Evolutionary conservation across 2,888 invertebrate genomes (phyloP).

Genomic region (Schizotus pectinicornis): DNA sequence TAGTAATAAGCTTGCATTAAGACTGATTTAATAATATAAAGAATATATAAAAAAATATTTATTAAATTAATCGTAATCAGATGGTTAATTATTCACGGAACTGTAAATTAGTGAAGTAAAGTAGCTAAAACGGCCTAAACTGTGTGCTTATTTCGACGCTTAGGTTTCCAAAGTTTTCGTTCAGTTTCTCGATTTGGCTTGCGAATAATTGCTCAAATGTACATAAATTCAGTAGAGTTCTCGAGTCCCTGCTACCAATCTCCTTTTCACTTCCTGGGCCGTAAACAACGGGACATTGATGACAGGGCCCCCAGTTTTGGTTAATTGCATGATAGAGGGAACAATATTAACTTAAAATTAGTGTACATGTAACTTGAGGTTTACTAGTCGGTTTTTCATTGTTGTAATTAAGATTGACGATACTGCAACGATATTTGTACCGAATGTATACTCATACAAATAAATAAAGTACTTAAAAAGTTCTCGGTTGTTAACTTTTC

Average conservation of each 20-base stretch:
- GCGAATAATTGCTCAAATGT: constrained; percentile 28
- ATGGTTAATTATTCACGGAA: background rate
- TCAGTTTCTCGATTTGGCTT: constrained; percentile 15
- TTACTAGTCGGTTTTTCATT: constrained; percentile 34
- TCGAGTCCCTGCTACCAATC: constrained; percentile 4
- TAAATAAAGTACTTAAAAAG: constrained; percentile 33
- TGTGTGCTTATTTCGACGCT: background rate
- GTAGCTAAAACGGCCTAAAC: constrained; percentile 29
- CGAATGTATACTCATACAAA: constrained; percentile 39
- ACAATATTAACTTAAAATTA: constrained; percentile 39
- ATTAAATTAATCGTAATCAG: background rate
- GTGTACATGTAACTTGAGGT: constrained; percentile 21
- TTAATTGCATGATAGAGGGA: constrained; percentile 46
- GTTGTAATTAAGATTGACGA: constrained; percentile 36
- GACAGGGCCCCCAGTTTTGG: constrained; percentile 20
- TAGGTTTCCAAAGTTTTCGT: background rate
- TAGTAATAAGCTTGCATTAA: constrained; percentile 20
- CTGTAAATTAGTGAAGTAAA: background rate
- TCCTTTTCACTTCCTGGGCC: too few relatives aligned
- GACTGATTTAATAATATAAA: constrained; percentile 13
- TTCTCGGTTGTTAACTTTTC: background rate
- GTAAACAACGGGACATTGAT: constrained; percentile 9
- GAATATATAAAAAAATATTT: background rate
- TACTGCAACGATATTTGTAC: constrained; percentile 50
- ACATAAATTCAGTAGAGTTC: constrained; percentile 19